phyloP scores from a whole-genome alignment of 1,140 invertebrate genomes.

The Micrasema longulum region DNA sequence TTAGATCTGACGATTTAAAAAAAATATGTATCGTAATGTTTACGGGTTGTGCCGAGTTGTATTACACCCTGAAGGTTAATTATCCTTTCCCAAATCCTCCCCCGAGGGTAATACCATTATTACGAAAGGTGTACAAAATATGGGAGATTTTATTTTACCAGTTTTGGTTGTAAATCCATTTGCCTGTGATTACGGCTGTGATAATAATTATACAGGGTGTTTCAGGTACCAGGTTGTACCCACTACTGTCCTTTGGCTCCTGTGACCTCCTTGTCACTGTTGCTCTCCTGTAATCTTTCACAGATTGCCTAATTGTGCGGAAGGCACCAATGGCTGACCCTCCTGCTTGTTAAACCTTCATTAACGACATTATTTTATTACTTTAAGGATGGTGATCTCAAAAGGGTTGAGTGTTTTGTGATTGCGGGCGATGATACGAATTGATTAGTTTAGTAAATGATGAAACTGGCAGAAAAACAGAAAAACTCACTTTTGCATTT shows the following conservation, averaged over 20 bases:
- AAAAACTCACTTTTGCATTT: no score
- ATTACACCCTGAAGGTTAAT: not conserved
- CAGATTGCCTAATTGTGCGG: slow-evolving; percentile 47
- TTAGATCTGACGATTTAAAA: no score
- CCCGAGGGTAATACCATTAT: slow-evolving; percentile 17
- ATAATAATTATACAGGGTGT: slow-evolving; percentile 33
- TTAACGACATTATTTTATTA: slow-evolving; percentile 21
- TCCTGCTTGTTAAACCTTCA: slow-evolving; percentile 43
- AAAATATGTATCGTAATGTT: no score
- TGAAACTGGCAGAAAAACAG: no score
- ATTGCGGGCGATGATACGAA: no score
- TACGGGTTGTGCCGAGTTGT: not conserved
- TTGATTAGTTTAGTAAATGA: no score
- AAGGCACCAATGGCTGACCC: slow-evolving; percentile 34
- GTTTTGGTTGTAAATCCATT: slow-evolving; percentile 35
- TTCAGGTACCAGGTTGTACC: no score
- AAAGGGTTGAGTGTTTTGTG: no score
- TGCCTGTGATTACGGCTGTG: slow-evolving; percentile 25
- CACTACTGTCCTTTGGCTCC: not conserved
- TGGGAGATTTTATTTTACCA: slow-evolving; percentile 13
- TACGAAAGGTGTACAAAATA: slow-evolving; percentile 7
- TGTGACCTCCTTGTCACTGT: slow-evolving; percentile 8
- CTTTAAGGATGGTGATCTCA: slow-evolving; percentile 2
- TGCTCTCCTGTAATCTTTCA: slow-evolving; percentile 43
- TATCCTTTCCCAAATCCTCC: not conserved